Base-by-base conservation (phyloP, 2,113 vertebrate genomes). In the Alectura lathami region DNA sequence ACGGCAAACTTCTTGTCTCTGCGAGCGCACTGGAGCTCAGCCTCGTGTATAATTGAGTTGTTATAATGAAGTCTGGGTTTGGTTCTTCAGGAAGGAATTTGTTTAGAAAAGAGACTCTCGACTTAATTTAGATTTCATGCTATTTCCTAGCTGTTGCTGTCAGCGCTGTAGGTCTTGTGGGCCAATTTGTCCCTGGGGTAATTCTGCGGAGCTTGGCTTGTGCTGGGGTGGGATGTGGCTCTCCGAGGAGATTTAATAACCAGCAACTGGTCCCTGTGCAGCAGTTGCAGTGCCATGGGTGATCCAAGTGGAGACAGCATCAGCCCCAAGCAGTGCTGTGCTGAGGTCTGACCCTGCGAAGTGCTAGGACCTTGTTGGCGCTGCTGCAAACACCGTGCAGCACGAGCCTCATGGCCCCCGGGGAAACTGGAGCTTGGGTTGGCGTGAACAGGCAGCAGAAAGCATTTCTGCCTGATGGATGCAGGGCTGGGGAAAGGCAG, bases 41-140 rank as follows among this genome's bases (percentile, higher is more conserved):
- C 96, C 96, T 97, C 42, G 27, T 94, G 94, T 56, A 90, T 97
- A 97, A 96, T 97, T 97, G 96, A 94, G 96, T 96, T 93, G 94
- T 86, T 90, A 92, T 97, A 95, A 96, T 88, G 94, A 96, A 96
- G 77, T 69, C 89, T 91, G 92, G 66, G 79, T 29, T 89, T 57
- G 83, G 48, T 80, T 92, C 84, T 88, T 88, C 85, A 32, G 54
- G 84, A 47, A 96, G 91, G 92, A 88, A 96, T 96, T 94, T 91
- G 88, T 85, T 97, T 95, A 6, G 21, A 68, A 79, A 87, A 93
- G 89, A 89, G 88, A 7, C 92, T 96, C 93, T 93, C 1, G 4
- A 93, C 92, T 92, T 96, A 94, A 96, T 97, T 96, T 92, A 57
- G 95, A 93, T 95, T 90, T 79, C 89, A 70, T 8, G 93, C 92